These are phyloP conservation scores for Prosopocoilus inquinatus DNA, from an alignment of 2,888 invertebrate species.

Conservation along the genomic window DNA sequence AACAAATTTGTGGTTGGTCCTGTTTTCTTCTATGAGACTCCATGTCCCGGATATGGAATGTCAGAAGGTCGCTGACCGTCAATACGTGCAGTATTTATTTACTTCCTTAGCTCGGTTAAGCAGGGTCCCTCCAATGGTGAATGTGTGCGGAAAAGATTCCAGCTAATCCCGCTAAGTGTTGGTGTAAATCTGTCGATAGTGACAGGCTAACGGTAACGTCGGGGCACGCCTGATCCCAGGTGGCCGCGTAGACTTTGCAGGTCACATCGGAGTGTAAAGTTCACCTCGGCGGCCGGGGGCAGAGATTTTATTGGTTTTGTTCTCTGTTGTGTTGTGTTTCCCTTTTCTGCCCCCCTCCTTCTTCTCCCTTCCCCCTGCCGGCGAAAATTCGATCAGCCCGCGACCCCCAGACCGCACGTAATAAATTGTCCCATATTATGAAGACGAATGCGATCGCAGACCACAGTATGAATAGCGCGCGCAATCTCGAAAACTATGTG, in stretches of 20 bases:
- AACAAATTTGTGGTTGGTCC: too few relatives aligned
- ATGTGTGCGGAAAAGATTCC: conserved; percentile 13
- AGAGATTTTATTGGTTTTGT: conserved; percentile 27
- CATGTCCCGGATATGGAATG: too few relatives aligned
- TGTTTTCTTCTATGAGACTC: too few relatives aligned
- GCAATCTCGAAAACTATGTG: too few relatives aligned
- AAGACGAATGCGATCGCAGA: too few relatives aligned
- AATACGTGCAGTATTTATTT: too few relatives aligned
- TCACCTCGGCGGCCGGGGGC: conserved; percentile 24
- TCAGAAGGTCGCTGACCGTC: too few relatives aligned
- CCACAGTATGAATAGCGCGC: too few relatives aligned
- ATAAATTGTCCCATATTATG: too few relatives aligned
- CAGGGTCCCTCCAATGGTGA: not conserved
- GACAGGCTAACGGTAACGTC: conserved; percentile 26
- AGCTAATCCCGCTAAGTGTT: conserved; percentile 33
- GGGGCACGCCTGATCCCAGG: conserved; percentile 28
- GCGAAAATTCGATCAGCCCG: conserved; percentile 16
- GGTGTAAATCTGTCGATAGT: conserved; percentile 32
- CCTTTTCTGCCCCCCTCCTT: conserved; percentile 8
- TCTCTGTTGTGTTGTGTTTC: conserved; percentile 20
- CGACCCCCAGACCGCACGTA: too few relatives aligned
- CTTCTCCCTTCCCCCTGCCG: conserved; percentile 2
- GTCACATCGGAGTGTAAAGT: conserved; percentile 29
- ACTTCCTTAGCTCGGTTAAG: too few relatives aligned
- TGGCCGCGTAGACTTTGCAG: conserved; percentile 23